Conservation (phyloP, 2,888 invertebrate species). For the Cryptophagus acutangulus region DNA sequence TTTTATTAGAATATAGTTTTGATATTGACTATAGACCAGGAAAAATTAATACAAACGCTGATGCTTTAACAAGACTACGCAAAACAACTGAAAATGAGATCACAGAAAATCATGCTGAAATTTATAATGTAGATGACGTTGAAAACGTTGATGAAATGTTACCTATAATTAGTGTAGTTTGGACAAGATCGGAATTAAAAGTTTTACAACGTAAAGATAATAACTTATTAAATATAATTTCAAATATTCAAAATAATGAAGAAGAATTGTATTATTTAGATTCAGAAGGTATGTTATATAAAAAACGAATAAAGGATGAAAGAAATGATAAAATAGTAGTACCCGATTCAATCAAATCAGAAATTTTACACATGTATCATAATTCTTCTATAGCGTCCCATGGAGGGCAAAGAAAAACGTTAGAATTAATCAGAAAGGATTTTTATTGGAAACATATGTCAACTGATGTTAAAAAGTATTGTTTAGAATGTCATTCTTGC, state of each 20-base stretch:
- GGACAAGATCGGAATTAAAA: conserved; percentile 8
- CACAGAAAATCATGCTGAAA: not conserved
- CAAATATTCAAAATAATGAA: not conserved
- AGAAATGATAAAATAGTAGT: conserved; percentile 14
- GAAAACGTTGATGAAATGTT: not conserved
- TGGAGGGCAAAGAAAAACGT: conserved; percentile 31
- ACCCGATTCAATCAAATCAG: conserved; percentile 11
- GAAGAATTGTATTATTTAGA: conserved; percentile 13
- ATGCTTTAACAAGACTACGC: conserved; percentile 12
- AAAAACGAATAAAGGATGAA: conserved; percentile 5
- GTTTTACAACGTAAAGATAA: conserved; percentile 9
- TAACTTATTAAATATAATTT: not conserved
- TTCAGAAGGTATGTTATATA: conserved; percentile 16
- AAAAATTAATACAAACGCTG: conserved; percentile 12
- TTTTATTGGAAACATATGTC: conserved; percentile 30
- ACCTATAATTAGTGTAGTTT: conserved; percentile 7
- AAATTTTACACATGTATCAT: conserved; percentile 25
- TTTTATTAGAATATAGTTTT: conserved; percentile 11
- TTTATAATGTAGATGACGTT: not conserved
- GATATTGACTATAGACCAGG: conserved; percentile 8
- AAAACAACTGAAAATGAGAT: not conserved
- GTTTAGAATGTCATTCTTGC: conserved; percentile 28
- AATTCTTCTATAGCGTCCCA: conserved; percentile 28
- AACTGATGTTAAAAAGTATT: conserved; percentile 25
- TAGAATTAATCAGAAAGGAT: conserved; percentile 17